Base-by-base conservation (phyloP, 2,113 vertebrate genomes). In the Platichthys flesus region DNA sequence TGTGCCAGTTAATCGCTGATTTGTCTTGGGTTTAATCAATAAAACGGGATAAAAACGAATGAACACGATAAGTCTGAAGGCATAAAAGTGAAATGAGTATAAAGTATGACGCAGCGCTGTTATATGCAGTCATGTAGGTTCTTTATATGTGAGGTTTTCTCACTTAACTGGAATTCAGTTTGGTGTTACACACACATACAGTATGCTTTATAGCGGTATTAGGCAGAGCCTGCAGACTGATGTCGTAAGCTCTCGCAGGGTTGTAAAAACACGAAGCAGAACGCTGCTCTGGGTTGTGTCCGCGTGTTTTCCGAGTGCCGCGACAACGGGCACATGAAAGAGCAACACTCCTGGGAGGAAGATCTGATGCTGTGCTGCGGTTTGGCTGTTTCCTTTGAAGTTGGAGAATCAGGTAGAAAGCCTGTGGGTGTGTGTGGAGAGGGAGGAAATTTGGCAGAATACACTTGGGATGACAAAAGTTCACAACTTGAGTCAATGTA, bases 301-400 rank as follows among this genome's bases (percentile, higher is more conserved):
- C 71, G 81, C 21, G 18, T 65, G 51, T 13, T 42, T 67, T 81
- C 58, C 0, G 24, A 54, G 62, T 72, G 76, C 74, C 66, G 59
- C 4, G 45, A 83, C 75, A 89, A 78, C 83, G 80, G 52, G 61
- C 58, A 68, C 68, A 89, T 88, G 68, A 87, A 89, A 88, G 71
- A 61, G 12, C 52, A 21, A 24, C 58, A 21, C 74, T 57, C 84
- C 63, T 21, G 52, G 56, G 81, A 85, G 42, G 20, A 60, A 37
- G 69, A 78, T 62, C 3, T 63, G 60, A 58, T 75, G 75, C 71
- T 72, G 42, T 49, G 56, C 70, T 72, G 84, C 24, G 82, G 75
- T 79, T 83, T 65, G 65, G 62, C 67, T 57, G 56, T 52, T 68
- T 3, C 12, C 74, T 86, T 82, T 81, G 62, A 86, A 75, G 68